phyloP scores from a whole-genome alignment of 2,888 invertebrate genomes.

The Harpalus rufipes region DNA sequence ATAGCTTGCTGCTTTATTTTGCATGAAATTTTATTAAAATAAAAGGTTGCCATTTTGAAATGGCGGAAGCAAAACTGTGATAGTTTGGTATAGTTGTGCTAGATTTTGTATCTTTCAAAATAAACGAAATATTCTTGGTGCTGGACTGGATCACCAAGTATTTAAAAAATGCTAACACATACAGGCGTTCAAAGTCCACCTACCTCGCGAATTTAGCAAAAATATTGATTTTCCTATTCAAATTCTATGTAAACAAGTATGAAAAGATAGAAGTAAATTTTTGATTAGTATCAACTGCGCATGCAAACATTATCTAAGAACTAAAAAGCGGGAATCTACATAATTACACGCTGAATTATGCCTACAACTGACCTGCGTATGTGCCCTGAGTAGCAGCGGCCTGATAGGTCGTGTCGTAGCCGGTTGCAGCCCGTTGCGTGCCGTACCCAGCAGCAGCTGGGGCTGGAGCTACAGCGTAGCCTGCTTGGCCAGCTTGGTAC shows the following conservation, averaged over 20 bases:
- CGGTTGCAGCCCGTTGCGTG: slow-evolving; percentile 88
- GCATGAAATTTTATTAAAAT: no score
- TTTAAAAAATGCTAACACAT: no score
- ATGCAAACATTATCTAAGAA: slow-evolving; percentile 15
- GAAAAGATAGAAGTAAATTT: slow-evolving; percentile 6
- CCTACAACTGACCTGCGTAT: slow-evolving; percentile 78
- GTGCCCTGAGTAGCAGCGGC: slow-evolving; percentile 88
- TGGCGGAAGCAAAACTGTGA: no score
- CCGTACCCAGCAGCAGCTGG: slow-evolving; percentile 91
- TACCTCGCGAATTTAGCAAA: no score
- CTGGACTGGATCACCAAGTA: no score
- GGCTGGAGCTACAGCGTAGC: slow-evolving; percentile 90
- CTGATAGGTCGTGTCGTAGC: slow-evolving; percentile 91
- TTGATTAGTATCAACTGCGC: slow-evolving; percentile 5
- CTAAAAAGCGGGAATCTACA: slow-evolving; percentile 52
- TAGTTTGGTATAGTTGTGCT: no score
- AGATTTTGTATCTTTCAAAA: no score
- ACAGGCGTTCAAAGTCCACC: no score
- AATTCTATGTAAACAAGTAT: background rate
- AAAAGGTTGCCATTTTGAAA: no score
- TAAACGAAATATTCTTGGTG: no score
- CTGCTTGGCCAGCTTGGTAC: slow-evolving; percentile 90
- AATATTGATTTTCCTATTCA: background rate
- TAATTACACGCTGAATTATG: slow-evolving; percentile 22
- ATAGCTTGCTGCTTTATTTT: no score